Base-by-base conservation (phyloP, 2,113 vertebrate genomes). In the human (Homo sapiens) region DNA sequence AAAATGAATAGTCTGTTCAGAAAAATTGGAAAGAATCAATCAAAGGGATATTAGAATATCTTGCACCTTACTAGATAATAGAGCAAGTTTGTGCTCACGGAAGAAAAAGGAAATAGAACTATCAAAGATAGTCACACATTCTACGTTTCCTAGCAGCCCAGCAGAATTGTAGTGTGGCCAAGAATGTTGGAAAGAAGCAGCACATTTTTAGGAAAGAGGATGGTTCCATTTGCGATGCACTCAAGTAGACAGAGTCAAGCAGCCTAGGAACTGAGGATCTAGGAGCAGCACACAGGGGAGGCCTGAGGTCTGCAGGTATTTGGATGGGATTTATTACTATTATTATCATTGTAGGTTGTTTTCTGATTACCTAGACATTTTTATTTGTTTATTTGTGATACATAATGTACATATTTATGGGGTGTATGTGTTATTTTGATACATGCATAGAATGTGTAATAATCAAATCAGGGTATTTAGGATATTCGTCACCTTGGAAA, bases 211-310 rank as follows among this genome's bases (percentile, higher is more conserved):
- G n/a, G 40, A n/a, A 48, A 18, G 6, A 59, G 25, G 45, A 13
- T 35, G 2, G 9, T n/a, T 45, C 30, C 1, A 2, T n/a, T 2
- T 17, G 38, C 23, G 1, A 40, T 25, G 30, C 8, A 7, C 40
- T 61, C 38, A 16, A 61, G 87, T 10, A 48, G 30, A 17, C 11
- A 32, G 45, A 48, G 25, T 64, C 23, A 2, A 3, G 23, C 18
- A 23, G 27, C 0, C 57, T 32, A 4, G 38, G 35, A 13, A 7
- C 45, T 3, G 1, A 38, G 23, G 7, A 1, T 0, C 4, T 12
- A 0, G 13, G 27, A 35, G 22, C n/a, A 9, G 11, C 40, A 22
- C 30, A 2, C 4, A 14, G 55, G 8, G 22, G 55, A 38, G 59
- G 40, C 13, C 3, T 18, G 75, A 13, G 6, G 2, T 18, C 27